phyloP scores from a whole-genome alignment of 35 echinoderm and acorn worm genomes.

The Heliocidaris tuberculata region DNA sequence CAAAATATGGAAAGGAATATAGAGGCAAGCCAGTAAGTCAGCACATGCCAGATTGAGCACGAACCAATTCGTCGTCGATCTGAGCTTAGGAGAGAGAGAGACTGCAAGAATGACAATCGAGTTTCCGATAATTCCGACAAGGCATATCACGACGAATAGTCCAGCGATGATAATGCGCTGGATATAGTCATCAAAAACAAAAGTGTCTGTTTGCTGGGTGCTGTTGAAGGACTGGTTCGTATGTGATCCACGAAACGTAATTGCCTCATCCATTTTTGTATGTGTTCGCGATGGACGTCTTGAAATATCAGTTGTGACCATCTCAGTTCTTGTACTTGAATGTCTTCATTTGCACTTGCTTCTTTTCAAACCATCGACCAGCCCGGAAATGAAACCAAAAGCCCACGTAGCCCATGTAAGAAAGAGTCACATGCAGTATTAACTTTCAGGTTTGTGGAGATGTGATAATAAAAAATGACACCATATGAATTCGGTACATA shows the following conservation, averaged over 20 bases:
- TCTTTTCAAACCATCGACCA: neutral
- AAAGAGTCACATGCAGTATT: no score
- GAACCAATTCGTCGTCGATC: constrained; percentile 83
- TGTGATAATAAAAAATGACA: no score
- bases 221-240: neutral
- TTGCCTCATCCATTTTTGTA: neutral
- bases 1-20: constrained; percentile 57
- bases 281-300: no score
- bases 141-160: neutral
- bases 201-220: neutral
- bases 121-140: neutral
- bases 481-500: no score
- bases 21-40: constrained; percentile 67
- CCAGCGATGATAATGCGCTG: neutral
- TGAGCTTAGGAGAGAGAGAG: neutral
- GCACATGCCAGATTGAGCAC: constrained; percentile 86
- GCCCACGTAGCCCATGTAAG: neutral
- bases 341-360: neutral
- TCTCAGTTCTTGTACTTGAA: neutral
- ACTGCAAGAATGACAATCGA: neutral
- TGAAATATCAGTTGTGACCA: neutral
- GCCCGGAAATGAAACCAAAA: neutral
- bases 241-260: neutral
- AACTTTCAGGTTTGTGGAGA: no score
- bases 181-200: neutral